Evolutionary conservation across 2,797 vertebrate species (phyloP).

Genomic region (Chaunax sp.): DNA sequence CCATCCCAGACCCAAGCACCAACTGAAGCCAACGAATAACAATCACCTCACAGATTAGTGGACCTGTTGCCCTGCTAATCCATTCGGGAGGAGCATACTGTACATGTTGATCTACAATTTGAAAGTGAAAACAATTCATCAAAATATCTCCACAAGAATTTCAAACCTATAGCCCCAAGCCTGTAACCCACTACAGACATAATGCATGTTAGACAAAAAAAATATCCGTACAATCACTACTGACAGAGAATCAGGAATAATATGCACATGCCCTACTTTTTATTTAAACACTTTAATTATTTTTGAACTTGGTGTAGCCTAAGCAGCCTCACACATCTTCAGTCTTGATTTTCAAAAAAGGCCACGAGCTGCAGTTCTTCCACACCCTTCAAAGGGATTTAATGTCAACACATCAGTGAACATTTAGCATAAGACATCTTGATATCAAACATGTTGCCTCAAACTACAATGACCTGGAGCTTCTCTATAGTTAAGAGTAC

Average conservation of each 20-base stretch:
- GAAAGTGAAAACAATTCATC: no score
- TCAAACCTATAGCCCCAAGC: no score
- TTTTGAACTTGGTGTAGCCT: constrained; percentile 4
- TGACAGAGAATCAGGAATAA: not conserved
- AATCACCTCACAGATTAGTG: no score
- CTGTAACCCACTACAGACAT: no score
- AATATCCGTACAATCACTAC: not conserved
- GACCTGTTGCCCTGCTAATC: not conserved
- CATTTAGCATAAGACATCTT: not conserved
- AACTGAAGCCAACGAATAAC: constrained; percentile 2
- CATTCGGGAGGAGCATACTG: not conserved
- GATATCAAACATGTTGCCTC: constrained; percentile 21
- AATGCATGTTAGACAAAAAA: no score
- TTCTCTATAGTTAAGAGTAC: not conserved
- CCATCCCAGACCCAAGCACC: not conserved
- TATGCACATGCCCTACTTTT: not conserved
- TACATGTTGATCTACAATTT: not conserved
- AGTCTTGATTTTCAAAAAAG: constrained; percentile 21
- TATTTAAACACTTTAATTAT: not conserved
- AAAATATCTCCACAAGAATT: not conserved
- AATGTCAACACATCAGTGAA: constrained; percentile 29
- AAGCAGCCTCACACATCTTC: constrained; percentile 5
- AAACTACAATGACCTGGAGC: constrained; percentile 19
- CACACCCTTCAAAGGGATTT: constrained; percentile 33
- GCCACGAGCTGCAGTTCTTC: constrained; percentile 16